Evolutionary conservation across 2,797 vertebrate genomes (phyloP).

Genomic region (Clamator glandarius): DNA sequence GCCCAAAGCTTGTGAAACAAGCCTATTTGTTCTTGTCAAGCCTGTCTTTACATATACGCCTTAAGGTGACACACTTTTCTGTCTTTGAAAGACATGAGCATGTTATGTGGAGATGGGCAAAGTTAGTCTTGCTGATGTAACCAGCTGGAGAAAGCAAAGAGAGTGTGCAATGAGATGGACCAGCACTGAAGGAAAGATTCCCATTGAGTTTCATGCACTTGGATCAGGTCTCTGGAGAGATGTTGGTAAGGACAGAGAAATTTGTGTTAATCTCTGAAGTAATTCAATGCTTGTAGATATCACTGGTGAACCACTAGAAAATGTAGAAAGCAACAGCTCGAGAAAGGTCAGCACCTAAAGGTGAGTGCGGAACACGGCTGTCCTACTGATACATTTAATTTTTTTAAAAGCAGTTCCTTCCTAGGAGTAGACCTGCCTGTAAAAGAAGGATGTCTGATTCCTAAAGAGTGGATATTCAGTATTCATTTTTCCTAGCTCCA

Average conservation of each 20-base stretch:
- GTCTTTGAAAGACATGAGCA: background rate
- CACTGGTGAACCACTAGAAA: background rate
- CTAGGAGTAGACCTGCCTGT: background rate
- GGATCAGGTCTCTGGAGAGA: background rate
- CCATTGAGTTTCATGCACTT: background rate
- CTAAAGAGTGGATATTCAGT: background rate
- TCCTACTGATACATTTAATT: background rate
- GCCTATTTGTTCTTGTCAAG: background rate
- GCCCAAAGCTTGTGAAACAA: background rate
- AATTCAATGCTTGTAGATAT: background rate
- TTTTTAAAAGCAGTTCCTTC: background rate
- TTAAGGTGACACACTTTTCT: background rate
- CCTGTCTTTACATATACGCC: background rate
- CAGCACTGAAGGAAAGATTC: background rate
- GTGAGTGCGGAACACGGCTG: background rate
- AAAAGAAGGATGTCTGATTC: background rate
- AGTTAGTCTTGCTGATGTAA: background rate
- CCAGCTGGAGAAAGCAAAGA: background rate
- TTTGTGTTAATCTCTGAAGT: background rate
- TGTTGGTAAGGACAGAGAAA: background rate
- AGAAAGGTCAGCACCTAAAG: background rate
- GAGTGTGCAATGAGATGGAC: background rate
- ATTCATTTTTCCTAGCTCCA: background rate
- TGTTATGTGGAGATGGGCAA: background rate
- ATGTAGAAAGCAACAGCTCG: background rate